These are phyloP conservation scores for Micrasema minimum DNA, from an alignment of 1,140 invertebrate genomes.

Conservation along the genomic window DNA sequence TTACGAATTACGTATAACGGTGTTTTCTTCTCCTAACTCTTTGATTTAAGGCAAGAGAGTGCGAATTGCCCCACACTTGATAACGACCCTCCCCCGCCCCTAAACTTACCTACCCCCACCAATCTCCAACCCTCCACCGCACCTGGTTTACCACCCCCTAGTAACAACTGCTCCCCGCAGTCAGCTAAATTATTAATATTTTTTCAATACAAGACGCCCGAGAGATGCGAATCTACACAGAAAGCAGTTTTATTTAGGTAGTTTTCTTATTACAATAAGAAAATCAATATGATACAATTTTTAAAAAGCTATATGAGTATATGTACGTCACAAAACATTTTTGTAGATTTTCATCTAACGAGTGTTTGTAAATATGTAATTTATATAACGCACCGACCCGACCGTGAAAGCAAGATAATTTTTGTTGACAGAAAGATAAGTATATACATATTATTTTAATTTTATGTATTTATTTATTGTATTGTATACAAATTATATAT, in stretches of 20 bases:
- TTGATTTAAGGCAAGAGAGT: slow-evolving; percentile 32
- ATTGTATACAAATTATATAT: too few relatives aligned
- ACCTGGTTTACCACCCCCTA: slow-evolving; percentile 45
- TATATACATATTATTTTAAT: too few relatives aligned
- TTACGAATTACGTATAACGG: background rate
- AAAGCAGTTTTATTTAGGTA: slow-evolving; percentile 17
- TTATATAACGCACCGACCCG: too few relatives aligned
- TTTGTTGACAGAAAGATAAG: too few relatives aligned
- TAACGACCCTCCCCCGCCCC: slow-evolving; percentile 22
- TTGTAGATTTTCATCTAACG: too few relatives aligned
- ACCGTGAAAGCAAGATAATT: too few relatives aligned
- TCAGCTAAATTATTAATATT: slow-evolving; percentile 54
- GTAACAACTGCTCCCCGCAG: slow-evolving; percentile 50
- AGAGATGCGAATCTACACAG: slow-evolving; percentile 38
- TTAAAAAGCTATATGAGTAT: too few relatives aligned
- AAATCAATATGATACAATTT: too few relatives aligned
- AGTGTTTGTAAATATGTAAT: too few relatives aligned
- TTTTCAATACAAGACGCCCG: slow-evolving; percentile 53
- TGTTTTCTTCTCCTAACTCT: background rate
- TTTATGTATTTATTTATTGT: too few relatives aligned
- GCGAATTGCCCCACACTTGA: slow-evolving; percentile 19
- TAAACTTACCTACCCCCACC: background rate
- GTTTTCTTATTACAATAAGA: too few relatives aligned
- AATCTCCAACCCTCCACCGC: slow-evolving; percentile 7
- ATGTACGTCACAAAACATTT: too few relatives aligned